A percentile compares a stretch with the other conserved stretches of the same genome.
Conservation (phyloP, 2,888 invertebrate genomes). For the Chironomus tentans region DNA sequence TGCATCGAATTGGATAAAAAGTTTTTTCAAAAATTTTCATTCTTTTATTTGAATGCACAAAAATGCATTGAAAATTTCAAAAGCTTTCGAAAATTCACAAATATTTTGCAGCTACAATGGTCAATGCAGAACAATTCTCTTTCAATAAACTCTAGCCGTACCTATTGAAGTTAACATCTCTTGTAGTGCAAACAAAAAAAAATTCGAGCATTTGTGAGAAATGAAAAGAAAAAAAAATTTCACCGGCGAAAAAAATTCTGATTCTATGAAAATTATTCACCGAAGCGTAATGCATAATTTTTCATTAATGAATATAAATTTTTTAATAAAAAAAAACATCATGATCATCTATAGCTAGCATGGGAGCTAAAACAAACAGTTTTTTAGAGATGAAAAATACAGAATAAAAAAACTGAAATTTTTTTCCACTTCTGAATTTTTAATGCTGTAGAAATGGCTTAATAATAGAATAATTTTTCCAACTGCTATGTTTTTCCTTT, state of each 20-base stretch:
- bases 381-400: not conserved
- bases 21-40: too few species aligned
- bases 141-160: too few species aligned
- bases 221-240: too few species aligned
- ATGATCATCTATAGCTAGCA: not conserved
- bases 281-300: constrained; percentile 21
- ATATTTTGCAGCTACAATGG: too few species aligned
- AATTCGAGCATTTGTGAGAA: not conserved
- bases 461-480: constrained; percentile 5
- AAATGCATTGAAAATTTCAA: too few species aligned
- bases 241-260: not conserved
- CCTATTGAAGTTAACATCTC: too few species aligned
- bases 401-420: not conserved
- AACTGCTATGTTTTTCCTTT: not conserved
- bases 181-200: not conserved
- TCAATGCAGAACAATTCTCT: too few species aligned
- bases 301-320: constrained; percentile 15
- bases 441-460: constrained; percentile 11
- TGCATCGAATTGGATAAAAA: too few species aligned
- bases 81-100: too few species aligned
- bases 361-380: constrained; percentile 6
- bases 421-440: constrained; percentile 2
- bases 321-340: not conserved
- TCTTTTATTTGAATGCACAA: too few species aligned
- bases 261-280: constrained; percentile 6